Evolutionary conservation across 2,797 vertebrate species (phyloP), one percentile per base, ranked within the genome.

Genomic region (Dermochelys coriacea): DNA sequence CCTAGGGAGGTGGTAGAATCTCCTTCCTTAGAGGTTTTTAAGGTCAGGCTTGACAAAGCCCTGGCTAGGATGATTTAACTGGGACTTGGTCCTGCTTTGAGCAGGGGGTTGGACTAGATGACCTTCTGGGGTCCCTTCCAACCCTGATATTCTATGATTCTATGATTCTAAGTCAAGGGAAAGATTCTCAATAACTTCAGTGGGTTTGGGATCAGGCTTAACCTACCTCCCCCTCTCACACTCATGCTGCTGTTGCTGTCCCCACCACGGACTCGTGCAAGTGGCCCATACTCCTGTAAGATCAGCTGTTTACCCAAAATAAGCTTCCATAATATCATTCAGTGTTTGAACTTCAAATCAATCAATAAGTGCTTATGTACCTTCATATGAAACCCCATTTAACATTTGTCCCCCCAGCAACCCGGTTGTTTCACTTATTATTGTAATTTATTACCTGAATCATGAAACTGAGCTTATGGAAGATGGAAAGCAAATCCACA

Each of bases 141-240:
- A n/a, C n/a, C n/a, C n/a, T n/a, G n/a, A n/a, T n/a, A n/a, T n/a
- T n/a, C n/a, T n/a, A n/a, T n/a, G n/a, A n/a, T n/a, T n/a, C n/a
- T n/a, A n/a, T n/a, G n/a, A n/a, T n/a, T n/a, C n/a, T n/a, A n/a
- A 87, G 78, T 52, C 54, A 95, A 85, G 78, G 85, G 86, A 90
- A 85, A 55, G 57, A 93, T 82, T 90, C 82, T 84, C 88, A 83
- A 59, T 84, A 92, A 34, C 49, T 85, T 88, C 91, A 95, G 85
- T 12, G 27, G 79, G 57, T 93, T 80, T 94, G 92, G 87, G 78
- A 80, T 25, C 80, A 55, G 87, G 78, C 64, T 96, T 68, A 87
- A 16, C 16, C 68, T 75, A 25, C 25, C 41, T 25, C 25, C 41
- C 25, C 6, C 4, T 75, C 41, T 75, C 23, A 47, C 11, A 1